Evolutionary conservation across 2,797 vertebrate genomes (phyloP), one percentile per base, ranked within the genome.

Genomic region (Benthosema pterotum): DNA sequence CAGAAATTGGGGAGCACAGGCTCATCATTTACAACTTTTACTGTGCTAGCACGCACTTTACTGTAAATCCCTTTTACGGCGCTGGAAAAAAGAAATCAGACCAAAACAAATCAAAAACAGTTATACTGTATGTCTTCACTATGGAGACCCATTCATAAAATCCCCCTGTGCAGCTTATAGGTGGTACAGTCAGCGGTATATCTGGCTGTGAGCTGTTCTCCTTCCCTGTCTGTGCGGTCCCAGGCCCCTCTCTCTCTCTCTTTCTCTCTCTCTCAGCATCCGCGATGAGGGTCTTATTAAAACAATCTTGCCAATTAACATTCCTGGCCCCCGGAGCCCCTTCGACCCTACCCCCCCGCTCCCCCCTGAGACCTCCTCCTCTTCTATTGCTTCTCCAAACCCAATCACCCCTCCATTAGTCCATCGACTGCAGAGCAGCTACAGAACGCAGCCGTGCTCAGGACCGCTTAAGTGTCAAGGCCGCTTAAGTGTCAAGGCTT

Each of bases 261-360:
- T n/a, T n/a, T n/a, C n/a, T n/a, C n/a, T n/a, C 72, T 77, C 80
- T 79, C 79, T 74, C 86, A 78, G 82, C 82, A 82, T 89, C 85
- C 84, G 85, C 83, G 88, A 72, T 82, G 86, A 79, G 87, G 87
- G 82, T 69, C 89, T 90, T 93, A 90, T 91, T 93, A 90, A 91
- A 91, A 91, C 89, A 91, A 91, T 91, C 89, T 90, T 84, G 65
- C 87, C 83, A 91, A 91, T 92, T 92, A 90, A 90, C 88, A 92
- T 91, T 92, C 90, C 79, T 82, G 80, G 80, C 80, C 83, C 83
- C 81, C 63, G 74, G 83, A 90, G 72, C 80, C 77, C 79, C 63
- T 16, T 25, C 53, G 16, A 58, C 55, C 59, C 56, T 51, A n/a
- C n/a, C n/a, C n/a, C n/a, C n/a, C n/a, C n/a, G n/a, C n/a, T n/a